phyloP scores from a whole-genome alignment of 2,113 vertebrate species.

The Dendropsophus ebraccatus region DNA sequence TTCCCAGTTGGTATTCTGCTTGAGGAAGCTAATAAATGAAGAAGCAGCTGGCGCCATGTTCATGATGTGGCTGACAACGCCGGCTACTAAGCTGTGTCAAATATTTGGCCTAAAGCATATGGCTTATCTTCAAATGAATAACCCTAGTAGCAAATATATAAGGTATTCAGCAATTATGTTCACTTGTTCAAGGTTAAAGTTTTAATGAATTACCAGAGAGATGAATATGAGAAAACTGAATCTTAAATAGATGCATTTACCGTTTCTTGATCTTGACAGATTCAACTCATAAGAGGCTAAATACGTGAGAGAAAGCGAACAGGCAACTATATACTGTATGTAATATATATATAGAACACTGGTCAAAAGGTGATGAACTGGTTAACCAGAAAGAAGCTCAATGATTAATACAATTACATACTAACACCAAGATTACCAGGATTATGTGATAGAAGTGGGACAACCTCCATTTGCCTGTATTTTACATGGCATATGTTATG shows the following conservation, averaged over 20 bases:
- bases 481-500: background rate
- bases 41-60: conserved; percentile 21
- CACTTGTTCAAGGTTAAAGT: background rate
- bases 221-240: background rate
- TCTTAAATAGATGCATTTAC: background rate
- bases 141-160: background rate
- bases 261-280: background rate
- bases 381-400: background rate
- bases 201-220: background rate
- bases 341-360: no score
- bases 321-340: no score
- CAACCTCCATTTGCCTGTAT: conserved; percentile 21
- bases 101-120: conserved; percentile 33
- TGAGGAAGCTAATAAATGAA: conserved; percentile 18
- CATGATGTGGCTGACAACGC: background rate
- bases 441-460: conserved; percentile 7
- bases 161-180: conserved; percentile 5
- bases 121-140: conserved; percentile 19
- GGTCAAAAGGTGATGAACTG: background rate
- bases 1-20: conserved; percentile 12
- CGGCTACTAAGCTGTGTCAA: conserved; percentile 8
- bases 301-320: no score
- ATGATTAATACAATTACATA: conserved; percentile 36
- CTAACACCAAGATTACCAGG: conserved; percentile 29
- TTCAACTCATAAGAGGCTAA: background rate